Percentiles rank a stretch among this genome's conserved stretches.
phyloP scores from a whole-genome alignment of 1,140 invertebrate genomes.

The Gryon sp. region DNA sequence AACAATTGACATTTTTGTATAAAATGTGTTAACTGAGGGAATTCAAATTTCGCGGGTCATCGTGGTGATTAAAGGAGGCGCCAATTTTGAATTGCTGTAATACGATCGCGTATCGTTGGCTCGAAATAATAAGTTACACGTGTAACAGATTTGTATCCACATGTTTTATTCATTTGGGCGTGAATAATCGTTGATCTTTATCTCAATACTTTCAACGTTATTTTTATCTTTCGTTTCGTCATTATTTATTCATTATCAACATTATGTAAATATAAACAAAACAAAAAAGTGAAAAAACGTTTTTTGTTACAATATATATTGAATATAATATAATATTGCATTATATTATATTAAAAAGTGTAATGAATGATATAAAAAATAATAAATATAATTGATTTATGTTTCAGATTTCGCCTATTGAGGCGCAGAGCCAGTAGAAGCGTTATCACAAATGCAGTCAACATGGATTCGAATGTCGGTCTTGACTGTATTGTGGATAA shows the following conservation, averaged over 20 bases:
- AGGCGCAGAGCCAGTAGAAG: constrained; percentile 45
- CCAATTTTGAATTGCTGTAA: constrained; percentile 22
- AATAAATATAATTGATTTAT: constrained; percentile 9
- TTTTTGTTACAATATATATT: too few species aligned
- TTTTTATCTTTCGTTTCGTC: too few species aligned
- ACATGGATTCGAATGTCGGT: constrained; percentile 92
- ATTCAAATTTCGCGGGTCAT: constrained; percentile 14
- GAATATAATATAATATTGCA: not conserved
- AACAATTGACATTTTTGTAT: too few species aligned
- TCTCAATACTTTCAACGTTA: not conserved
- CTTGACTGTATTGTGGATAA: constrained; percentile 96
- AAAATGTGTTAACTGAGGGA: too few species aligned
- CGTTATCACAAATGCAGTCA: constrained; percentile 74
- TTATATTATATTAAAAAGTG: too few species aligned
- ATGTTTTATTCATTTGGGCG: constrained; percentile 42
- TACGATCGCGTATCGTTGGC: constrained; percentile 2
- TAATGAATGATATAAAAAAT: too few species aligned
- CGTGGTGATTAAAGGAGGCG: not conserved
- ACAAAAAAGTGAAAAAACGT: too few species aligned
- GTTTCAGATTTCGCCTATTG: constrained; percentile 33
- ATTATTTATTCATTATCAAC: constrained; percentile 1
- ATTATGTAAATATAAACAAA: too few species aligned
- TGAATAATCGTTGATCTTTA: constrained; percentile 30
- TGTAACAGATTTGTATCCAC: constrained; percentile 29
- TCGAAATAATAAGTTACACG: constrained; percentile 29